A percentile compares a stretch with the other conserved stretches of the same genome.
These are phyloP conservation scores for Montipora efflorescens DNA, from an alignment of 64 coral and sea anemone species.

Conservation along the genomic window DNA sequence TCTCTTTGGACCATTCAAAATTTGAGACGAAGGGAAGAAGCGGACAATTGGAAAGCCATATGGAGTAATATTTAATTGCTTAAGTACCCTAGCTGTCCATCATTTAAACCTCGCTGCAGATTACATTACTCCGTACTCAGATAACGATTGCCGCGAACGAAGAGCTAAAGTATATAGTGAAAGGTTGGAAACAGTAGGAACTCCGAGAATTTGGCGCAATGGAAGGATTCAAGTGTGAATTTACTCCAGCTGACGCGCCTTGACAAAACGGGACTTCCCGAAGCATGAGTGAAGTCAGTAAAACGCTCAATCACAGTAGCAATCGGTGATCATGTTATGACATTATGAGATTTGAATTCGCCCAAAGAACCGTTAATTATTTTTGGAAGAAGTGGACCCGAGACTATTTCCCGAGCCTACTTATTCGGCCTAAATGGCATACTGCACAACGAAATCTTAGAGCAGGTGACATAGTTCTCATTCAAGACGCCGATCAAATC, in stretches of 20 bases:
- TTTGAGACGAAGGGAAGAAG: constrained; percentile 15
- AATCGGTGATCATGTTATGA: constrained; percentile 44
- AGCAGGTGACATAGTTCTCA: constrained; percentile 63
- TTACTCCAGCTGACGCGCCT: no score
- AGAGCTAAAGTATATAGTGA: constrained; percentile 4
- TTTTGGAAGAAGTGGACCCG: constrained; percentile 61
- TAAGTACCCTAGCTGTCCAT: constrained; percentile 11
- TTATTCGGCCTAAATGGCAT: constrained; percentile 59
- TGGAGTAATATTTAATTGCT: constrained; percentile 40
- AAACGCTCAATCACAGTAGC: constrained; percentile 47
- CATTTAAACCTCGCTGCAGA: constrained; percentile 40
- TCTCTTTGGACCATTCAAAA: constrained; percentile 51
- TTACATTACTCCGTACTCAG: constrained; percentile 29
- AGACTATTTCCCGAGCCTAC: constrained; percentile 58
- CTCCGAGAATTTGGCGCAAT: background rate
- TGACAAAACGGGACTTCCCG: constrained; percentile 1
- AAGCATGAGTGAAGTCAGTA: constrained; percentile 63
- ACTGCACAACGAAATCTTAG: constrained; percentile 17
- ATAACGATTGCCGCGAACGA: background rate
- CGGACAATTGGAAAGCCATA: no score
- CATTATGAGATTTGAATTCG: constrained; percentile 58
- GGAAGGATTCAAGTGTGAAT: no score
- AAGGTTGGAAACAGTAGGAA: background rate
- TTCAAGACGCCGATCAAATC: constrained; percentile 45
- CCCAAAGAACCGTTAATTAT: constrained; percentile 23